phyloP scores from a whole-genome alignment of 2,113 vertebrate genomes.

The Perca schrenkii region DNA sequence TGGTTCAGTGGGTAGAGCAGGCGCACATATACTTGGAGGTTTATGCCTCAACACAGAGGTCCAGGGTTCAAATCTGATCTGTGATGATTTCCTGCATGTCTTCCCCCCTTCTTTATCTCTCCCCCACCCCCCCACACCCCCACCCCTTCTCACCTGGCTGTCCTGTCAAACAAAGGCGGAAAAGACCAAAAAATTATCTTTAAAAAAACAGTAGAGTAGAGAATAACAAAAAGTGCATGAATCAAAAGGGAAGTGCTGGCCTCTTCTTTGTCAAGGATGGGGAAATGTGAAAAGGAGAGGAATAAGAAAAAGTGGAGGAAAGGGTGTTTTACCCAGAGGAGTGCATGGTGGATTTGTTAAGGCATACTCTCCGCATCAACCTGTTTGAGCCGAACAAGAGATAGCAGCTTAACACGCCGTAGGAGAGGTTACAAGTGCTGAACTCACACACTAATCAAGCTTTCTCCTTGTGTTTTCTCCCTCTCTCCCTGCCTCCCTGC shows the following conservation, averaged over 20 bases:
- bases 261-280: conserved; percentile 8
- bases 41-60: too few relatives aligned
- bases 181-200: too few relatives aligned
- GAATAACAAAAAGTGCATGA: conserved; percentile 27
- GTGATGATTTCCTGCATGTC: too few relatives aligned
- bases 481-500: conserved; percentile 15
- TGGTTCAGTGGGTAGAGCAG: too few relatives aligned
- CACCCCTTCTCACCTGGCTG: too few relatives aligned
- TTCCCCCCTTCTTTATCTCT: too few relatives aligned
- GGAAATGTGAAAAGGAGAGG: conserved; percentile 18
- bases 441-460: conserved; percentile 73
- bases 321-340: conserved; percentile 40
- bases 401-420: conserved; percentile 59
- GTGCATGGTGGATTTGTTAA: conserved; percentile 60
- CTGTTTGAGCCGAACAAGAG: conserved; percentile 67
- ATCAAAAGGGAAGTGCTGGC: conserved; percentile 30
- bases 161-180: too few relatives aligned
- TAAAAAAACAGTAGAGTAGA: background rate
- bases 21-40: too few relatives aligned
- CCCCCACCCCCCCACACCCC: too few relatives aligned
- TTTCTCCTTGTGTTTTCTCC: conserved; percentile 61
- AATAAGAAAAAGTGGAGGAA: conserved; percentile 8
- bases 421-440: conserved; percentile 63
- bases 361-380: conserved; percentile 55
- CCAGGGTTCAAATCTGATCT: too few relatives aligned